These are phyloP conservation scores for Stenotaenia linearis DNA, from an alignment of 2,888 invertebrate species.

Conservation along the genomic window DNA sequence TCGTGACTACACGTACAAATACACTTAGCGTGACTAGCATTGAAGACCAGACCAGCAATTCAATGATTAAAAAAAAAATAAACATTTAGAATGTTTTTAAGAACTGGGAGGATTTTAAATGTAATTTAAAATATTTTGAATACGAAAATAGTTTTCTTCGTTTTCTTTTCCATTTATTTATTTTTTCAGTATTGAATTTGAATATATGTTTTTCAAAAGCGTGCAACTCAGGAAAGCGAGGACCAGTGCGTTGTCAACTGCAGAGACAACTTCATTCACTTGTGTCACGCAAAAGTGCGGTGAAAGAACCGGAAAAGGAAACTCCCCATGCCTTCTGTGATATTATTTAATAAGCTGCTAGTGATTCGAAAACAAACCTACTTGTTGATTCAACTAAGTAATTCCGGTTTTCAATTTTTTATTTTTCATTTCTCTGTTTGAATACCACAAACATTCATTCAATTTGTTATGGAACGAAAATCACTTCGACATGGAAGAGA, in stretches of 20 bases:
- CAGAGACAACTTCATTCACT: constrained; percentile 21
- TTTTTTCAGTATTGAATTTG: background rate
- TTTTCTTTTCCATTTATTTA: background rate
- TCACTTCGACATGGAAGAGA: background rate
- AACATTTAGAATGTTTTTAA: background rate
- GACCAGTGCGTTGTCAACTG: constrained; percentile 13
- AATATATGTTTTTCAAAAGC: background rate
- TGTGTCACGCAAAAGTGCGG: background rate
- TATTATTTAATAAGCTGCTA: constrained; percentile 13
- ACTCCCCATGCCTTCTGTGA: background rate
- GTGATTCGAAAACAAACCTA: background rate
- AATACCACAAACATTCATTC: background rate
- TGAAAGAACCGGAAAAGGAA: constrained; percentile 20
- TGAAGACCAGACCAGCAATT: constrained; percentile 16
- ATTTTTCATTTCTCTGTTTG: background rate
- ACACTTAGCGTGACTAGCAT: background rate
- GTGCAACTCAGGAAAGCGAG: background rate
- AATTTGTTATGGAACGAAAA: background rate
- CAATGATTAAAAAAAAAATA: no score
- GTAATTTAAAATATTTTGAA: constrained; percentile 14
- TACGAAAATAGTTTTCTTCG: background rate
- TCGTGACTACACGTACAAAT: constrained; percentile 12
- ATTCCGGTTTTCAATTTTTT: background rate
- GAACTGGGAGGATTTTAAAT: background rate
- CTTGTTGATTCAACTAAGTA: background rate